Percentiles rank a stretch among this genome's conserved stretches.
These are phyloP conservation scores for Dromaius novaehollandiae DNA, from an alignment of 2,113 vertebrate species.

Conservation along the genomic window DNA sequence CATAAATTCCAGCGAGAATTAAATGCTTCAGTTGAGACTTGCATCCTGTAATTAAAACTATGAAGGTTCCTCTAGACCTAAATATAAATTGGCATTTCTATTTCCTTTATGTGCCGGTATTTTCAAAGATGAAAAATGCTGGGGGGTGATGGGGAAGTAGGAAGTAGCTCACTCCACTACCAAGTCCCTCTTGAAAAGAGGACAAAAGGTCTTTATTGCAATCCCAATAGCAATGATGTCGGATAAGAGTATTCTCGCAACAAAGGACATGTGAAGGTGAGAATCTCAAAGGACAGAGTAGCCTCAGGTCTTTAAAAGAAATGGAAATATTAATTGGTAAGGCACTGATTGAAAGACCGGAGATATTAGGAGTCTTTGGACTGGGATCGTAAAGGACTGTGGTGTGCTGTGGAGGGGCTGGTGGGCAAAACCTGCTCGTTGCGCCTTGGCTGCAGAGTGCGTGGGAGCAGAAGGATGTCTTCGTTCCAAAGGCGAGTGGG, in stretches of 20 bases:
- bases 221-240: background rate
- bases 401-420: background rate
- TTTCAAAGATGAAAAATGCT: background rate
- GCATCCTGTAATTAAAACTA: constrained; percentile 63
- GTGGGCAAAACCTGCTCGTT: background rate
- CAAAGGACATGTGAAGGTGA: background rate
- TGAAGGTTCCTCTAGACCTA: constrained; percentile 30
- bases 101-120: background rate
- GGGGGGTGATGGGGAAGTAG: background rate
- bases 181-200: background rate
- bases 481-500: background rate
- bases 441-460: background rate
- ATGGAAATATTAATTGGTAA: background rate
- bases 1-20: constrained; percentile 52
- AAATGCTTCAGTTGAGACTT: constrained; percentile 26
- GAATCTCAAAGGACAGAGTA: background rate
- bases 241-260: background rate
- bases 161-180: background rate
- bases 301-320: background rate
- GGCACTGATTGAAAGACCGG: background rate
- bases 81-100: constrained; percentile 31
- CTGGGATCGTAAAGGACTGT: background rate
- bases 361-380: background rate
- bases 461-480: background rate
- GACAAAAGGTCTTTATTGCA: background rate